phyloP scores from a whole-genome alignment of 1,140 invertebrate species.

The Calephelis virginiensis region DNA sequence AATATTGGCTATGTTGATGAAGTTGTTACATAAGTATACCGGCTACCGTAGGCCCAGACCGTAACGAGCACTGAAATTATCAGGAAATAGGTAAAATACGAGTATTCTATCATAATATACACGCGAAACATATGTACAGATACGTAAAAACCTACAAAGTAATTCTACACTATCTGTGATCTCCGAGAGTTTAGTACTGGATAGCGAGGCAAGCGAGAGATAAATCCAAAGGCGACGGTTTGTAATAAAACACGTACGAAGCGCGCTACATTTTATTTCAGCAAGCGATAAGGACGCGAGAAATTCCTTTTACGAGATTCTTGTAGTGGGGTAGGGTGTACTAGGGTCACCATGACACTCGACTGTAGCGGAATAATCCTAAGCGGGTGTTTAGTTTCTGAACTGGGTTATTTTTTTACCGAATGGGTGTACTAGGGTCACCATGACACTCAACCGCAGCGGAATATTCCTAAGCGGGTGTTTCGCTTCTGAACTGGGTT shows the following conservation, averaged over 20 bases:
- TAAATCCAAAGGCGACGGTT: constrained; percentile 65
- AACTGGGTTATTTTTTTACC: too few relatives aligned
- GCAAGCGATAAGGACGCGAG: constrained; percentile 72
- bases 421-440: constrained; percentile 37
- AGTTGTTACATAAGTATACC: too few relatives aligned
- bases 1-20: too few relatives aligned
- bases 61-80: too few relatives aligned
- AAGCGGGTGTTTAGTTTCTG: too few relatives aligned
- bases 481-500: too few relatives aligned
- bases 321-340: constrained; percentile 46
- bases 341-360: constrained; percentile 21
- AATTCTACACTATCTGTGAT: constrained; percentile 21
- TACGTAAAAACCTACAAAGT: constrained; percentile 8
- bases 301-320: constrained; percentile 73
- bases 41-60: too few relatives aligned
- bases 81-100: too few relatives aligned
- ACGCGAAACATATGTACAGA: not conserved
- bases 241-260: constrained; percentile 75
- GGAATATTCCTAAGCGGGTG: not conserved
- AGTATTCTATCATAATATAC: too few relatives aligned
- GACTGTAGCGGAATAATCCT: too few relatives aligned
- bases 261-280: constrained; percentile 72
- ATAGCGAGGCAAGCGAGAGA: constrained; percentile 52
- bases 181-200: constrained; percentile 32
- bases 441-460: not conserved